Base-by-base conservation (phyloP, 2,113 vertebrate species). In the Nanger granti region DNA sequence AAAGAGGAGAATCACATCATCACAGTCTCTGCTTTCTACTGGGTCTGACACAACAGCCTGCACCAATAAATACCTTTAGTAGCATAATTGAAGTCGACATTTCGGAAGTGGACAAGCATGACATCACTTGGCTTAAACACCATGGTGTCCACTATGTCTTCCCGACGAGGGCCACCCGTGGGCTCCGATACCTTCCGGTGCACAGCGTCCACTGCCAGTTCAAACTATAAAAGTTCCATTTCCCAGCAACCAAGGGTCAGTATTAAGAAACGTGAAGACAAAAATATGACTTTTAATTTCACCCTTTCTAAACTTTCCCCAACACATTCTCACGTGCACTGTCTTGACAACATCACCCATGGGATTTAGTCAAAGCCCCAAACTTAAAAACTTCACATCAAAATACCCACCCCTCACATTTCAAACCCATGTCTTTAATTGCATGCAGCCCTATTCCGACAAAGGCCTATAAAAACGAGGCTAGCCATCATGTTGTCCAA, bases 61-160 rank as follows among this genome's bases (percentile, higher is more conserved):
- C 13, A 37, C 15, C 34, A 12, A 73, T 98, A 99, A 14, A 79
- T 98, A 99, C 99, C 99, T 99, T 99, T 99, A 85, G 99, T 99
- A 94, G 99, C 99, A 54, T 98, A 99, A 98, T 99, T 99, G 96
- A 99, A 99, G 98, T 99, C 99, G 47, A 99, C 99, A 13, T 99
- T 99, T 98, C 95, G 99, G 98, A 99, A 99, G 97, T 99, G 99
- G 98, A 99, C 99, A 18, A 99, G 99, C 97, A 99, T 99, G 26
- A 99, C 98, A 92, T 99, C 99, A 20, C 98, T 98, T 57, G 99
- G 99, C 94, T 99, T 99, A 98, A 99, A 99, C 94, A 99, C 99
- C 99, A 99, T 99, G 18, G 99, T 99, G 97, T 99, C 99, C 3
- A 99, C 99, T 64, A 99, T 99, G 64, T 99, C 99, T 97, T 99